Conservation (phyloP, 2,888 invertebrate genomes). For the Dolichomitus sp. region DNA sequence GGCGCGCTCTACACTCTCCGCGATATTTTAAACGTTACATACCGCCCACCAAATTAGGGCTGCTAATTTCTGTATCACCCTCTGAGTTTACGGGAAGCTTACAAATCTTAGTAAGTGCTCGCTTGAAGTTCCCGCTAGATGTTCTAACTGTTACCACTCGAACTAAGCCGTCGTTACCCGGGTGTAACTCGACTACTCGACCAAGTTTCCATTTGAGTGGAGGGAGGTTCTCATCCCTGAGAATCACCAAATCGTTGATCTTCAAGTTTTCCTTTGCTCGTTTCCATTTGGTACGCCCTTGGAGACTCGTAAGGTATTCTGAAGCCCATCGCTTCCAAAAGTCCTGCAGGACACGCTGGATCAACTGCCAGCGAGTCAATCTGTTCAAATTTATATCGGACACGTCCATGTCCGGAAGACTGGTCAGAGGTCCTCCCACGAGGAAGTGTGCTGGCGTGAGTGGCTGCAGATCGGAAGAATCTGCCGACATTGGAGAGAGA, state of each 20-base stretch:
- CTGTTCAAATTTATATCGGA: slow-evolving; percentile 59
- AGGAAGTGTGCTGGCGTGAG: slow-evolving; percentile 79
- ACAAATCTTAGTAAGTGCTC: too few species aligned
- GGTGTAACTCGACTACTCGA: slow-evolving; percentile 53
- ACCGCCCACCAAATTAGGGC: too few species aligned
- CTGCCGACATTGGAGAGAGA: slow-evolving; percentile 69
- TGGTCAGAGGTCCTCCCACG: slow-evolving; percentile 72
- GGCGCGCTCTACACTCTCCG: too few species aligned
- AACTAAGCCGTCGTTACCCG: slow-evolving; percentile 51
- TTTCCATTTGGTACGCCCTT: slow-evolving; percentile 71
- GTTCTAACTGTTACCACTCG: slow-evolving; percentile 63
- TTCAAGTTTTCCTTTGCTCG: background rate
- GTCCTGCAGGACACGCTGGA: slow-evolving; percentile 68
- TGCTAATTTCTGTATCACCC: too few species aligned
- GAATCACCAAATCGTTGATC: slow-evolving; percentile 50
- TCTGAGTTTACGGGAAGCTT: too few species aligned
- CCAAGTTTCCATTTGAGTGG: slow-evolving; percentile 61
- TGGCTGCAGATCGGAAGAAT: slow-evolving; percentile 70
- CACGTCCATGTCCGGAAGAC: slow-evolving; percentile 72
- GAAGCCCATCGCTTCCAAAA: slow-evolving; percentile 71
- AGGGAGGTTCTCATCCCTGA: slow-evolving; percentile 60
- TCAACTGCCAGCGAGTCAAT: slow-evolving; percentile 68
- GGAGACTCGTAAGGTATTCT: slow-evolving; percentile 73
- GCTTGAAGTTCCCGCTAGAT: background rate
- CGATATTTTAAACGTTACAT: too few species aligned